Evolutionary conservation across 1,140 invertebrate genomes (phyloP).

Genomic region (Proales similis): DNA sequence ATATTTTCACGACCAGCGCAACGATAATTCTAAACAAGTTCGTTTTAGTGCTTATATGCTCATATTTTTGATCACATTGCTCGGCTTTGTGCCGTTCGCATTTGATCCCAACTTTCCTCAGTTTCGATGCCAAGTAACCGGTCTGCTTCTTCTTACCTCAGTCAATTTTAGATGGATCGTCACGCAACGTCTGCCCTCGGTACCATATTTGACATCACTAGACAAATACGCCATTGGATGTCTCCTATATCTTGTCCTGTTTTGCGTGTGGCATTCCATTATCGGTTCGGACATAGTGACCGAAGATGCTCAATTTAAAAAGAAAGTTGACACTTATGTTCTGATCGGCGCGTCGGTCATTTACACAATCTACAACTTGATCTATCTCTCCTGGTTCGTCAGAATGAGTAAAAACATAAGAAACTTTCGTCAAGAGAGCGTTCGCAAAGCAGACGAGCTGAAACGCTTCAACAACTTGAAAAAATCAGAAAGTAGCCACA

Average conservation of each 20-base stretch:
- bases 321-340: slow-evolving; percentile 23
- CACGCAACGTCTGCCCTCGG: slow-evolving; percentile 24
- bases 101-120: slow-evolving; percentile 20
- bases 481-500: no score
- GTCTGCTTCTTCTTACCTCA: slow-evolving; percentile 31
- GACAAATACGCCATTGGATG: slow-evolving; percentile 33
- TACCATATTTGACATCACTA: slow-evolving; percentile 30
- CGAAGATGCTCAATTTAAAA: background rate
- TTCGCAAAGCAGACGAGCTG: background rate
- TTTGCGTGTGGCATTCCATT: slow-evolving; percentile 38
- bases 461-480: no score
- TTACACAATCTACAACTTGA: slow-evolving; percentile 28
- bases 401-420: slow-evolving; percentile 26
- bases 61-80: slow-evolving; percentile 34
- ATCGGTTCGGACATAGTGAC: slow-evolving; percentile 34
- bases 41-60: slow-evolving; percentile 25
- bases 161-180: slow-evolving; percentile 36
- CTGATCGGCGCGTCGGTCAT: slow-evolving; percentile 1
- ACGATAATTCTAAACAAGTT: background rate
- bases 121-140: slow-evolving; percentile 34
- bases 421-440: slow-evolving; percentile 23
- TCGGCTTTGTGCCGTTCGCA: slow-evolving; percentile 22
- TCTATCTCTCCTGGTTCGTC: slow-evolving; percentile 24
- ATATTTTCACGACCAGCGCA: background rate
- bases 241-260: slow-evolving; percentile 32